phyloP scores from a whole-genome alignment of 2,888 invertebrate genomes.

The Noctua janthe region DNA sequence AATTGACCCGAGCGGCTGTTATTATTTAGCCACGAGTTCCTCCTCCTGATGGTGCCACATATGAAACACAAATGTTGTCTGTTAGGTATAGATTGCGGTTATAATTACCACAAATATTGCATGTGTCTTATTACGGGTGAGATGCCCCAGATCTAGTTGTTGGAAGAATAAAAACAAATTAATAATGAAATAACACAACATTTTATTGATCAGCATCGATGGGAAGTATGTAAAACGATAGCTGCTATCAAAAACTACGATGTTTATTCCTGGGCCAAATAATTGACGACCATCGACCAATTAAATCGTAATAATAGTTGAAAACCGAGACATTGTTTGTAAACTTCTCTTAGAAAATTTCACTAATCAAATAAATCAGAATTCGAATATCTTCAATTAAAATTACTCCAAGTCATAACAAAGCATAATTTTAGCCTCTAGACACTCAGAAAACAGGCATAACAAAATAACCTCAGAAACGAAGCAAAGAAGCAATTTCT shows the following conservation, averaged over 20 bases:
- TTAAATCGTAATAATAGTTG: neutral
- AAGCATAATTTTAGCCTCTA: constrained; percentile 25
- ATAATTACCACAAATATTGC: neutral
- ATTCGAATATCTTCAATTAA: constrained; percentile 4
- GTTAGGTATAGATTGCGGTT: neutral
- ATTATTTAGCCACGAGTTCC: no score
- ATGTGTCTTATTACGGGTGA: neutral
- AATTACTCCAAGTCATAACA: constrained; percentile 7
- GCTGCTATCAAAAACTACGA: neutral
- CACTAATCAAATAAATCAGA: constrained; percentile 15
- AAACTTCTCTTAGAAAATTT: neutral
- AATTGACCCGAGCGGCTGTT: no score
- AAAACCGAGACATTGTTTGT: neutral
- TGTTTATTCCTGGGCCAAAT: neutral
- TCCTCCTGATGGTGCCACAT: no score
- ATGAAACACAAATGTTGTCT: neutral
- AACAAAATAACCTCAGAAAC: constrained; percentile 28
- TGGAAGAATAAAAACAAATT: neutral
- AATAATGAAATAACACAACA: neutral
- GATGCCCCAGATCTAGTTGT: neutral
- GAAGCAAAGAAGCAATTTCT: constrained; percentile 53
- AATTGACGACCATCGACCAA: neutral
- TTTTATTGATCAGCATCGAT: neutral
- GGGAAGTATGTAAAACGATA: neutral
- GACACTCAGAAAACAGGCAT: constrained; percentile 34